Base-by-base conservation (phyloP, 2,113 vertebrate species). In the Mionectes macconnelli region DNA sequence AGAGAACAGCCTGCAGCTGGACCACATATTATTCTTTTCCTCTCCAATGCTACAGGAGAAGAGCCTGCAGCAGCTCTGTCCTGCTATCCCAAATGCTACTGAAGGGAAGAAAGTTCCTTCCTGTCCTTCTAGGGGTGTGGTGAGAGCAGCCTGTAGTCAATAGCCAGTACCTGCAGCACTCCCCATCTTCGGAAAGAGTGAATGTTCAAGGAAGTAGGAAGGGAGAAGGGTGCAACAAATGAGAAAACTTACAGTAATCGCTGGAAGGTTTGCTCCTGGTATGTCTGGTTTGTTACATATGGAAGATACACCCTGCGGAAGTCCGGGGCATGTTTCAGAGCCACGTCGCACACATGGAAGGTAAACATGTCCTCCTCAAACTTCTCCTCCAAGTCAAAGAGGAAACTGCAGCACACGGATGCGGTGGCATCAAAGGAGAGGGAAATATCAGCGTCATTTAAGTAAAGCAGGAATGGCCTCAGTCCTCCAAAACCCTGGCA, bases 281-380 rank as follows among this genome's bases (percentile, higher is more conserved):
- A 99, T 0, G 99, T 99, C 97, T 99, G 99, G 97, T 99, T 99
- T 96, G 99, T 99, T 94, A 99, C 99, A 13, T 99, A 99, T 8
- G 99, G 99, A 50, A 99, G 98, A 73, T 99, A 99, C 55, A 99
- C 99, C 73, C 97, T 96, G 91, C 97, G 98, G 97, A 99, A 99
- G 84, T 98, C 97, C 0, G 98, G 97, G 33, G 98, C 99, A 1
- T 99, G 99, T n/a, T 96, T 98, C 81, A 98, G 97, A 39, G 99
- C 99, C 77, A 99, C 98, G 4, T 99, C 99, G 10, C 99, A 99
- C 80, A 99, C 99, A 0, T 98, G 98, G 93, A 99, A 99, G 63
- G 96, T 97, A 92, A 99, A 98, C 52, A 99, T 97, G 95, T 99
- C 96, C 33, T 96, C 97, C 78, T 99, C 99, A 70, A 99, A 98